Evolutionary conservation across 2,113 vertebrate species (phyloP).

Genomic region (Saguinus midas): DNA sequence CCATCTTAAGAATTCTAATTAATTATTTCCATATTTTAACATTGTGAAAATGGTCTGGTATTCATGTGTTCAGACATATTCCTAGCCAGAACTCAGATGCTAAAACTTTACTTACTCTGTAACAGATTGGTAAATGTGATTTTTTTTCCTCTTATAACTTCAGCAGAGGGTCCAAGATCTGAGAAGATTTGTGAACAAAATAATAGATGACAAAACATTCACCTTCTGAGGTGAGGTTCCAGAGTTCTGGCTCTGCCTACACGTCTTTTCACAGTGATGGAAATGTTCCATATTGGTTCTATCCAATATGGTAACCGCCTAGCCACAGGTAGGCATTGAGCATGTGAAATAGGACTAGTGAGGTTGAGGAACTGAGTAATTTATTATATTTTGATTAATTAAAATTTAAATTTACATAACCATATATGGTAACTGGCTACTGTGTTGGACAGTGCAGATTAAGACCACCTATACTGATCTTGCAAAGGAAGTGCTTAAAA

Average conservation of each 20-base stretch:
- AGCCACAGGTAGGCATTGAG: neutral
- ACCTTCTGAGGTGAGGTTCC: neutral
- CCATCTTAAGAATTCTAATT: neutral
- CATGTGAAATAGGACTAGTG: neutral
- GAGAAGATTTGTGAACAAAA: neutral
- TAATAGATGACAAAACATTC: neutral
- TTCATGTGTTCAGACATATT: neutral
- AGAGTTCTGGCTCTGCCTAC: neutral
- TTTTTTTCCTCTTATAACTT: neutral
- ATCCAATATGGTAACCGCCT: accelerated
- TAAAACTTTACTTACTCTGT: conserved; percentile 16
- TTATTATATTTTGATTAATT: conserved; percentile 1
- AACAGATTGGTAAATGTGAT: neutral
- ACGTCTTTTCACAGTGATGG: neutral
- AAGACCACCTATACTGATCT: neutral
- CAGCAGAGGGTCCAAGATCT: neutral
- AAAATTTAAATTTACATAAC: neutral
- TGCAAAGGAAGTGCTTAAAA: neutral
- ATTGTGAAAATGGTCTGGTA: neutral
- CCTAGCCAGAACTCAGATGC: neutral
- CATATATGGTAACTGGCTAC: neutral
- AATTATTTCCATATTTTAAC: neutral
- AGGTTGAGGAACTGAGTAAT: neutral
- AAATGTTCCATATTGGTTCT: neutral
- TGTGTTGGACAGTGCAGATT: neutral